These are phyloP conservation scores for Ochotona princeps DNA, from an alignment of 2,113 vertebrate genomes.

Conservation along the genomic window DNA sequence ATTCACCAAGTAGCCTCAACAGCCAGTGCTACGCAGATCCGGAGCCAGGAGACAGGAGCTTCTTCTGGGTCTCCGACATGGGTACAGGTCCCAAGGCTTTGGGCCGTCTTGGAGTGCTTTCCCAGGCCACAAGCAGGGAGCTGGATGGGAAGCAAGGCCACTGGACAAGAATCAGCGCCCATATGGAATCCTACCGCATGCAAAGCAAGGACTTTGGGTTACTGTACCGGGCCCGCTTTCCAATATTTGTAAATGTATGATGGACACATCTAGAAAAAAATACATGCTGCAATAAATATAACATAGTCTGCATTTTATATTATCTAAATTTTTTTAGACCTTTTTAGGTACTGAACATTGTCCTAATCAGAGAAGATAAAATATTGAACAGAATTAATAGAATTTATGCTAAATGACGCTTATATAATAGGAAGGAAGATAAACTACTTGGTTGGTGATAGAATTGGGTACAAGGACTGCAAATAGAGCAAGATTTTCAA, in stretches of 20 bases:
- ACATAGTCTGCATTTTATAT: background rate
- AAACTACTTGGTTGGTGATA: background rate
- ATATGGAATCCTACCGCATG: too few relatives aligned
- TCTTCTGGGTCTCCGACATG: too few relatives aligned
- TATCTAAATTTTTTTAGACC: conserved; percentile 2
- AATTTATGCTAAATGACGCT: background rate
- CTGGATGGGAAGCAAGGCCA: too few relatives aligned
- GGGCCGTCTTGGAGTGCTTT: too few relatives aligned
- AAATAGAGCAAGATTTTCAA: conserved; percentile 20
- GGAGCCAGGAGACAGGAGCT: too few relatives aligned
- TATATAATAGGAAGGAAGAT: conserved; percentile 35
- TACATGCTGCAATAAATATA: background rate
- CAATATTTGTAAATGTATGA: background rate
- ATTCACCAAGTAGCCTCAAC: too few relatives aligned
- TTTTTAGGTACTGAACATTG: background rate
- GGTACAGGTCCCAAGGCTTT: too few relatives aligned
- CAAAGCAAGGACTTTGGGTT: too few relatives aligned
- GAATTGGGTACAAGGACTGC: background rate
- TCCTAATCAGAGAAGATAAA: background rate
- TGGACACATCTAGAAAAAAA: background rate
- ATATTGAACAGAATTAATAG: background rate
- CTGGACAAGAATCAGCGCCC: too few relatives aligned
- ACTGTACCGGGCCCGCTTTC: background rate
- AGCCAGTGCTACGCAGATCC: too few relatives aligned
- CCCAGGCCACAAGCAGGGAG: too few relatives aligned